Conservation (phyloP, 2,888 invertebrate genomes). For the Panzeria rudis region DNA sequence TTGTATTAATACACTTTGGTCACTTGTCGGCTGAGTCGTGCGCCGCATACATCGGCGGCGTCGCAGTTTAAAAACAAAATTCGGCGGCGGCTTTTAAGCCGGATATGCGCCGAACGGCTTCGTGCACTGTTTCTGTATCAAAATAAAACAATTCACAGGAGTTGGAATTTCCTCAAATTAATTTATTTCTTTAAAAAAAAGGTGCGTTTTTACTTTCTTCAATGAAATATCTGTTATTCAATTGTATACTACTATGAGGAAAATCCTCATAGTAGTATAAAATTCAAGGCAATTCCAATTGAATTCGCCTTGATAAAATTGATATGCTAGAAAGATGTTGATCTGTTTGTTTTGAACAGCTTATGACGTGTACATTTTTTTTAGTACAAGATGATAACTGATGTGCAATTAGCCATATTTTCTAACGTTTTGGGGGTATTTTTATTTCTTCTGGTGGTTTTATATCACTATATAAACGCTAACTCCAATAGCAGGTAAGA, state of each 20-base stretch:
- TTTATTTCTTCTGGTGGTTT: slow-evolving; percentile 95
- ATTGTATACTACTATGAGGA: background rate
- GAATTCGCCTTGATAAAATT: too few species aligned
- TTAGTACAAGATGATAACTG: slow-evolving; percentile 92
- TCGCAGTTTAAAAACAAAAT: too few species aligned
- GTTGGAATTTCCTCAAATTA: background rate
- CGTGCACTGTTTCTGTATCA: background rate
- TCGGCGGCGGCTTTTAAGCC: too few species aligned
- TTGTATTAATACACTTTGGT: too few species aligned
- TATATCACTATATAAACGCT: slow-evolving; percentile 97
- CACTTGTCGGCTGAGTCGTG: too few species aligned
- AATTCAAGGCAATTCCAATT: too few species aligned
- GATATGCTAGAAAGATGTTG: too few species aligned
- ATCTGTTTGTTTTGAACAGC: background rate
- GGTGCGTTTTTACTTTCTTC: background rate
- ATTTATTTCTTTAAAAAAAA: background rate
- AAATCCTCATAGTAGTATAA: background rate
- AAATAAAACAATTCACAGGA: background rate
- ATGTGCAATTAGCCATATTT: slow-evolving; percentile 97
- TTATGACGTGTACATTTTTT: slow-evolving; percentile 63
- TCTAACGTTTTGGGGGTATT: slow-evolving; percentile 97
- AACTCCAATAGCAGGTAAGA: slow-evolving; percentile 84
- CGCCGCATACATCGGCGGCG: too few species aligned
- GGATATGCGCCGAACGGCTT: too few species aligned
- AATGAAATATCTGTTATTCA: background rate